Evolutionary conservation across 2,797 vertebrate genomes (phyloP), one percentile per base, ranked within the genome.

Genomic region (Triplophysa bombifrons): DNA sequence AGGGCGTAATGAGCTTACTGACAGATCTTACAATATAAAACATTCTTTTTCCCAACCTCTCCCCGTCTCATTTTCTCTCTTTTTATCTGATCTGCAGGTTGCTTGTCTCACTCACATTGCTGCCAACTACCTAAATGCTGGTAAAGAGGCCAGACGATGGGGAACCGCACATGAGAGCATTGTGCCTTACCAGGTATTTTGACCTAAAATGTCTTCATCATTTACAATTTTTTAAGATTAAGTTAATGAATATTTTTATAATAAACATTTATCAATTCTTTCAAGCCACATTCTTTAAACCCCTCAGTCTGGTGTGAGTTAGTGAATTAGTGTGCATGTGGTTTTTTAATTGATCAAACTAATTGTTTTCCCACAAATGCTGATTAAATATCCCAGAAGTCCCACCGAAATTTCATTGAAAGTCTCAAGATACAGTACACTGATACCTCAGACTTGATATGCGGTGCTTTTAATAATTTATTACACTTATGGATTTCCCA

Each of bases 81-180:
- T 9, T 55, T 10, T 10, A 34, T 72, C 19, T 75, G 34, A 83
- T 81, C 88, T 86, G 25, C 85, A 99, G 98, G 96, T 99, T 81
- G 96, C 98, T 1, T 99, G 98, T 89, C 94, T 99, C 84, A 96
- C 90, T 83, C 95, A 98, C 3, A 89, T 99, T 34, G 98, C 95
- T 72, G 93, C 96, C 17, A 98, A 97, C 93, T 99, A 95, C 79
- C 95, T 99, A 80, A 99, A 94, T 13, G 89, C 88, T 12, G 93
- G 93, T 83, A 88, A 93, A 73, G 96, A 98, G 92, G 94, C 94
- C 3, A 88, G 88, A 70, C 94, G 96, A 46, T 98, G 96, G 97
- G 97, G 97, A 53, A 97, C 96, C 13, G 98, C 96, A 78, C 98
- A 99, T 20, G 95, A 94, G 82, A 99, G 95, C 88, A 96, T 99